Evolutionary conservation across 2,888 invertebrate genomes (phyloP).

Genomic region (Ichneumoninae sp.): DNA sequence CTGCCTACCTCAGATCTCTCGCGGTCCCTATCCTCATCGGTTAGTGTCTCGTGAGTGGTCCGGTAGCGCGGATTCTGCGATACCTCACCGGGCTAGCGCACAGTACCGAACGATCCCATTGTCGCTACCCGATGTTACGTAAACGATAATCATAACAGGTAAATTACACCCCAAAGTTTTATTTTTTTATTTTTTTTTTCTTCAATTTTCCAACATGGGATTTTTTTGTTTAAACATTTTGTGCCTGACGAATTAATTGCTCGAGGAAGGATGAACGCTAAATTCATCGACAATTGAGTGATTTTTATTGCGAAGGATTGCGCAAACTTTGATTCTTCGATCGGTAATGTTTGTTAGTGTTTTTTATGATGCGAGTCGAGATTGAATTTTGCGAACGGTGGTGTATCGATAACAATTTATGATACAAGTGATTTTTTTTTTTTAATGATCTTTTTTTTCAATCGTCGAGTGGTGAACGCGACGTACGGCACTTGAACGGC

Average conservation of each 20-base stretch:
- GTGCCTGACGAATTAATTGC: background rate
- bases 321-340: constrained; percentile 4
- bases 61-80: constrained; percentile 73
- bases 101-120: constrained; percentile 4
- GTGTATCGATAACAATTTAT: background rate
- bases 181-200: background rate
- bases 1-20: constrained; percentile 67
- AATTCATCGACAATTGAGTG: background rate
- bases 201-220: background rate
- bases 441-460: background rate
- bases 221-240: background rate
- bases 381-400: background rate
- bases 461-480: background rate
- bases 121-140: constrained; percentile 5
- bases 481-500: background rate
- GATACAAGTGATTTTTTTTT: constrained; percentile 28
- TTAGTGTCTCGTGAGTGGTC: constrained; percentile 77
- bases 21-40: constrained; percentile 70
- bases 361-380: background rate
- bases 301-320: background rate
- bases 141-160: constrained; percentile 18
- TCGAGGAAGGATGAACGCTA: background rate
- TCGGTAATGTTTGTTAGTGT: background rate
- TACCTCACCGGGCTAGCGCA: constrained; percentile 29
- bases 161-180: background rate